Evolutionary conservation across 2,113 vertebrate species (phyloP), one percentile per base, ranked within the genome.

Genomic region (Scomber japonicus): DNA sequence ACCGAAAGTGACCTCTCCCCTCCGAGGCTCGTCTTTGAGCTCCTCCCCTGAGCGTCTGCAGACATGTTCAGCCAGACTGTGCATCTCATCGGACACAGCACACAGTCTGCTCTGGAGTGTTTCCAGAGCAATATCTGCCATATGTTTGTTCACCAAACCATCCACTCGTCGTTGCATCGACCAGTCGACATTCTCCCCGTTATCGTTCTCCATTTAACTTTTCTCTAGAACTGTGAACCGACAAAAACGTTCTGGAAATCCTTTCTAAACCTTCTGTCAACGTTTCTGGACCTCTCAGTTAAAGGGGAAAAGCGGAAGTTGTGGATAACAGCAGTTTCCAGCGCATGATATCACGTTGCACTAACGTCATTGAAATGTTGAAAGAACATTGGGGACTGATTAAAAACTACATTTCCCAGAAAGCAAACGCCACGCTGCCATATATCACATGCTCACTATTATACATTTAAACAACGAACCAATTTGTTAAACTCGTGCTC

Each of bases 301-400:
- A 11, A 16, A 7, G n/a, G 24, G 75, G 67, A 81, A 13, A 78
- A 46, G 78, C 90, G 91, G 91, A 92, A 90, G 90, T 84, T 71
- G 60, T 72, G 65, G 16, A 51, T 53, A 87, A 78, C 46, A 49
- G 55, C 60, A 48, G 21, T 72, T 14, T 68, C 49, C 62, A 78
- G 64, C 61, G 71, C 63, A 71, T 50, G 78, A 55, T 75, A 79
- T 81, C 85, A 90, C 91, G 86, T 89, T 91, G 79, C 77, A 57
- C 15, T 66, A 92, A 91, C 89, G 91, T 92, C 91, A 92, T 64
- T 2, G 55, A 59, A 91, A 92, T 75, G 88, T 91, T 92, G 60
- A 73, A 61, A 74, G 35, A 91, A 92, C 83, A 56, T 89, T 85
- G 73, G 75, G 66, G 35, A 44, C 5, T 55, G n/a, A 55, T 24